phyloP scores from a whole-genome alignment of 1,140 invertebrate genomes.

The Parasteatoda tepidariorum region DNA sequence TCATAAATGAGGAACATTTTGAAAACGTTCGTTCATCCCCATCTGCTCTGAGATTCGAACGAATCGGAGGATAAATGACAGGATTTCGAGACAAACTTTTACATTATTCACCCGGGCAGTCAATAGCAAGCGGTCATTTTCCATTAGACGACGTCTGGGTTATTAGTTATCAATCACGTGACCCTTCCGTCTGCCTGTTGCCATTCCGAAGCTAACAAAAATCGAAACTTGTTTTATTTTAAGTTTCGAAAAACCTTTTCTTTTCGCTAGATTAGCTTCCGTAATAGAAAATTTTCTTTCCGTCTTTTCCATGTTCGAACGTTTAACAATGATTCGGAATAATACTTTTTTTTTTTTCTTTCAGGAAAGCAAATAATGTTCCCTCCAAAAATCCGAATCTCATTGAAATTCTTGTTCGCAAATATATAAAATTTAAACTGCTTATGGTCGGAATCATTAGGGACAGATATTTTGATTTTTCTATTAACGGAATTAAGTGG shows the following conservation, averaged over 20 bases:
- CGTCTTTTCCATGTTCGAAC: neutral
- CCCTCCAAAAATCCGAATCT: too few species aligned
- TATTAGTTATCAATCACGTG: constrained; percentile 61
- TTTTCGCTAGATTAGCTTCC: constrained; percentile 50
- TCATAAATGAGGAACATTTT: constrained; percentile 1
- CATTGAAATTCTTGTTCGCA: too few species aligned
- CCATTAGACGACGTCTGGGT: constrained; percentile 55
- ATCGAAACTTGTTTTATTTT: neutral
- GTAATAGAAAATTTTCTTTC: constrained; percentile 34
- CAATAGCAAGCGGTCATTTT: constrained; percentile 58
- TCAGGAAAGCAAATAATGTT: too few species aligned
- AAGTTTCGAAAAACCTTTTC: neutral
- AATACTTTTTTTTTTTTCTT: neutral
- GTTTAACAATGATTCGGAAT: neutral
- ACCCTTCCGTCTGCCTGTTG: constrained; percentile 50
- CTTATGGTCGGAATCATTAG: too few species aligned
- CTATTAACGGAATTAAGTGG: too few species aligned
- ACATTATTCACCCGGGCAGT: constrained; percentile 50
- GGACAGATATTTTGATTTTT: too few species aligned
- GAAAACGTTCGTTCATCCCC: constrained; percentile 42
- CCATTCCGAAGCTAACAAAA: neutral
- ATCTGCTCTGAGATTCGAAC: constrained; percentile 25
- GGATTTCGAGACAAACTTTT: constrained; percentile 17
- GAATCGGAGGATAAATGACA: constrained; percentile 39
- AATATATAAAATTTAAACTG: too few species aligned